Conservation (phyloP, 2,797 vertebrate genomes). For the Neopelma chrysocephalum region DNA sequence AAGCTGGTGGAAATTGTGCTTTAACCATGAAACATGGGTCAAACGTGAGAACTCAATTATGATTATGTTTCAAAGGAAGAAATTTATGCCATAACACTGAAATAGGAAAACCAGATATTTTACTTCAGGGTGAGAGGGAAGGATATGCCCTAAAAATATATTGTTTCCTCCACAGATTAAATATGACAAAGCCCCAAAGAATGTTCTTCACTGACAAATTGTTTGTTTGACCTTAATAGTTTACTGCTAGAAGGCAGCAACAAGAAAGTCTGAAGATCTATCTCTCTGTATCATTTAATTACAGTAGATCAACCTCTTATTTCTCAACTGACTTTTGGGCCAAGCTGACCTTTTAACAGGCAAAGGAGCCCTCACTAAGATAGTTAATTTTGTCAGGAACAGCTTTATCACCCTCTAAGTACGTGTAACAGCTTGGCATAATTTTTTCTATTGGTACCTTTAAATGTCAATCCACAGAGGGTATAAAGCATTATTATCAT, state of each 20-base stretch:
- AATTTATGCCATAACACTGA: not conserved
- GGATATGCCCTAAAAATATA: not conserved
- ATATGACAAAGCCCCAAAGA: not conserved
- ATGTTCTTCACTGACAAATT: not conserved
- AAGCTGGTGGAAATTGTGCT: not conserved
- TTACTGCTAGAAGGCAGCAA: not conserved
- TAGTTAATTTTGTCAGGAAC: slow-evolving; percentile 32
- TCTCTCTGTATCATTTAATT: not conserved
- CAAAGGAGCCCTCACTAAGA: slow-evolving; percentile 22
- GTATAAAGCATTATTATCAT: not conserved
- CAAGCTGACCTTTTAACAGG: slow-evolving; percentile 31
- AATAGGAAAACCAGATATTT: not conserved
- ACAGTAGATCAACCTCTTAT: not conserved
- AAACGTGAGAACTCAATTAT: not conserved
- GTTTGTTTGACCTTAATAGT: slow-evolving; percentile 35
- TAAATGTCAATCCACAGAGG: not conserved
- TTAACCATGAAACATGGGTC: not conserved
- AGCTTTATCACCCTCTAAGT: not conserved
- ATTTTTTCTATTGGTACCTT: not conserved
- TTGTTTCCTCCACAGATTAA: slow-evolving; percentile 22
- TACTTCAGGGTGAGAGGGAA: not conserved
- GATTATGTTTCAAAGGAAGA: not conserved
- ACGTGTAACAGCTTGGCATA: not conserved
- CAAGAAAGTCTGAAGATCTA: not conserved
- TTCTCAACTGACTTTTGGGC: slow-evolving; percentile 34